Evolutionary conservation across 2,113 vertebrate genomes (phyloP), one percentile per base, ranked within the genome.

Genomic region (Oenanthe oenanthe): DNA sequence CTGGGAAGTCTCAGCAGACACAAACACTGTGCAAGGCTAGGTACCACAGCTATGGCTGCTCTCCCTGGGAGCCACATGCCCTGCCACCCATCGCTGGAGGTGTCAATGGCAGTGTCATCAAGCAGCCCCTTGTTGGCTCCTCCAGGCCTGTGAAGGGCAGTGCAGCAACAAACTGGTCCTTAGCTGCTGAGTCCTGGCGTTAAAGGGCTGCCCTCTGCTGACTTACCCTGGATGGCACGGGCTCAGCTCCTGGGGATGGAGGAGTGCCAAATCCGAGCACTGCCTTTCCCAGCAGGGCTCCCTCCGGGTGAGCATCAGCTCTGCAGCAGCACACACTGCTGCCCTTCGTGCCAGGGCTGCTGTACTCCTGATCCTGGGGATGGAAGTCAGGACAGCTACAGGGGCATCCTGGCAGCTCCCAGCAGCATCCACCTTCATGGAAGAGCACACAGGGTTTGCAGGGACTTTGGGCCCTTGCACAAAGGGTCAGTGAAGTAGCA

Each of bases 331-430:
- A 20, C 45, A 38, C 40, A 2, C 10, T 7, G 75, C 79, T 40
- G 36, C 4, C 7, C 60, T 31, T 40, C 1, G 0, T 42, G 67
- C 42, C 47, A 51, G 36, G 40, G 45, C 42, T 45, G 56, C 53
- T 40, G 20, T 6, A 28, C 47, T 70, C 75, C 40, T 34, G 96
- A 16, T 71, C 70, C 95, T 97, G 97, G 17, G 97, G 96, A 78
- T 97, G 98, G 71, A 98, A 98, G 97, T 97, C 61, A 98, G 58
- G 5, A 98, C 97, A 15, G 96, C 98, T 84, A 61, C 97, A 98
- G 74, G 97, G 98, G 92, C 94, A 96, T 50, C 98, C 96, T 22
- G 86, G 96, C 47, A 98, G 65, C 81, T 98, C 98, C 94, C 95
- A 83, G 97, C 98, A 98, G 97, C 98, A 95, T 18, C 98, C 98